phyloP scores from a whole-genome alignment of 2,113 vertebrate genomes.

The Haemorhous mexicanus region DNA sequence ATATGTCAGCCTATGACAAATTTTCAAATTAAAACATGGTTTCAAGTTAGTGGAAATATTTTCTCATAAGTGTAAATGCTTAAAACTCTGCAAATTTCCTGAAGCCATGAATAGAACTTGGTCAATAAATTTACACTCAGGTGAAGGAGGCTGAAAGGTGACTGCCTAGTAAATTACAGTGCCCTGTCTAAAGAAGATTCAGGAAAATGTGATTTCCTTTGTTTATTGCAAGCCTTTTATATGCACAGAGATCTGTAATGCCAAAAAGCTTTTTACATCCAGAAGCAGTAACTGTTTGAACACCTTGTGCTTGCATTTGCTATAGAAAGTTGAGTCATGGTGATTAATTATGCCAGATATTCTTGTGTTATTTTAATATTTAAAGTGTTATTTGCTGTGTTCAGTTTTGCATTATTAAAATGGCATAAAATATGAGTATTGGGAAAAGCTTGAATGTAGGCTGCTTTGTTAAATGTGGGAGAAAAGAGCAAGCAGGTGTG shows the following conservation, averaged over 20 bases:
- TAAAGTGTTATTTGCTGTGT: background rate
- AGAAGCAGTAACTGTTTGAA: background rate
- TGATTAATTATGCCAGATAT: background rate
- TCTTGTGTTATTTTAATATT: background rate
- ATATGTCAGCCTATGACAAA: background rate
- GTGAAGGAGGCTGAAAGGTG: background rate
- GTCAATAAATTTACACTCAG: fast-evolving
- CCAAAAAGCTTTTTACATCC: background rate
- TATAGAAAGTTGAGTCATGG: background rate
- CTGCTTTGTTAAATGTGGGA: background rate
- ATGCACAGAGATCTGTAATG: background rate
- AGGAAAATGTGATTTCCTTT: background rate
- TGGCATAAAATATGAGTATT: background rate
- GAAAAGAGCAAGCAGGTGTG: background rate
- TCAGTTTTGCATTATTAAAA: background rate
- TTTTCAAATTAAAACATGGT: background rate
- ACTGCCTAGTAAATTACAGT: background rate
- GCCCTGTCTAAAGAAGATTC: background rate
- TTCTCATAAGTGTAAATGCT: background rate
- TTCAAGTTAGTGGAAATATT: background rate
- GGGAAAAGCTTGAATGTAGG: background rate
- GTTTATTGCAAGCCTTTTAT: background rate
- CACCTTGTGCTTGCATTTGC: background rate
- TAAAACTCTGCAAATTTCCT: background rate
- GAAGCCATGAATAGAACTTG: background rate